phyloP scores from a whole-genome alignment of 92 coral and sea anemone genomes.

The Porites divaricata region DNA sequence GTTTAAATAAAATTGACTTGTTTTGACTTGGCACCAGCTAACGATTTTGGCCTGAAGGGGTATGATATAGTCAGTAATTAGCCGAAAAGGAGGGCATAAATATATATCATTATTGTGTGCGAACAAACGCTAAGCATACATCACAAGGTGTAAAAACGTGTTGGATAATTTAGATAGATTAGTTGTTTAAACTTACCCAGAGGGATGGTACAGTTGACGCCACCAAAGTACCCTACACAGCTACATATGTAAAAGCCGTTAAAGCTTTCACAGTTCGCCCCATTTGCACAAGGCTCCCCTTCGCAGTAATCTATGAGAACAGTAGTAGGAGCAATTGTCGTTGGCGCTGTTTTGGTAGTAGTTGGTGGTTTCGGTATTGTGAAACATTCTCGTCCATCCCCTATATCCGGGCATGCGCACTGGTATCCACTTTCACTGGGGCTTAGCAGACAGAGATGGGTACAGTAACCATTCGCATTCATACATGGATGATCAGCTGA shows the following conservation, averaged over 20 bases:
- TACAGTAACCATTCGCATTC: slow-evolving; percentile 60
- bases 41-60: no score
- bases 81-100: no score
- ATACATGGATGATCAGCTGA: slow-evolving; percentile 19
- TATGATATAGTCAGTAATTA: no score
- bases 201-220: neutral
- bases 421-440: slow-evolving; percentile 45
- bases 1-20: no score
- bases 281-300: neutral
- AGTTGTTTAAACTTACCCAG: neutral
- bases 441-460: slow-evolving; percentile 54
- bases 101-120: no score
- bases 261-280: neutral
- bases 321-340: neutral
- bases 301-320: slow-evolving; percentile 3
- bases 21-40: no score
- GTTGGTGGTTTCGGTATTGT: slow-evolving; percentile 22
- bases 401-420: slow-evolving; percentile 28
- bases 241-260: neutral
- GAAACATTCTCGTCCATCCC: slow-evolving; percentile 6
- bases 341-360: slow-evolving; percentile 1
- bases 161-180: no score
- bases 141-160: neutral
- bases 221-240: slow-evolving; percentile 7
- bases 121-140: neutral